phyloP scores from a whole-genome alignment of 2,888 invertebrate species.

The Tribolium freemani region DNA sequence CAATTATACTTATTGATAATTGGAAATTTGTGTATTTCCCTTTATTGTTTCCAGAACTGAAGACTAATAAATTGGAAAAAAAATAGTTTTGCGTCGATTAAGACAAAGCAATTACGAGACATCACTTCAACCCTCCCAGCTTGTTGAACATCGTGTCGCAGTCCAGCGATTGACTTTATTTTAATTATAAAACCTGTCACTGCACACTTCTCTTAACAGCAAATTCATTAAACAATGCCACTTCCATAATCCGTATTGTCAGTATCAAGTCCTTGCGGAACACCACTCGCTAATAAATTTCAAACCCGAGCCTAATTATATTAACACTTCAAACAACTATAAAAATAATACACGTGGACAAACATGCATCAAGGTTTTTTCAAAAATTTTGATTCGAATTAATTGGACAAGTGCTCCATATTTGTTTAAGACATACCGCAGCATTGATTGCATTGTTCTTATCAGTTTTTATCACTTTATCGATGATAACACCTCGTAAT shows the following conservation, averaged over 20 bases:
- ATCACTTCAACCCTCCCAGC: background rate
- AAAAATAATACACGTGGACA: slow-evolving; percentile 1
- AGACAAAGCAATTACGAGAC: too few relatives aligned
- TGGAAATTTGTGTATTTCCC: too few relatives aligned
- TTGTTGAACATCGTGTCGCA: background rate
- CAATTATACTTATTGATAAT: too few relatives aligned
- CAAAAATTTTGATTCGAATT: too few relatives aligned
- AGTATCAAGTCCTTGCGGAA: background rate
- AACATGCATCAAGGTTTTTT: background rate
- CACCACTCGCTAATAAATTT: slow-evolving; percentile 4
- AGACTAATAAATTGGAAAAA: too few relatives aligned
- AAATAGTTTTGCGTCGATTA: too few relatives aligned
- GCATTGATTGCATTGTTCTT: slow-evolving; percentile 1
- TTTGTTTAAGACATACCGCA: background rate
- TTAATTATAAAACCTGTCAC: background rate
- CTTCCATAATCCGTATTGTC: background rate
- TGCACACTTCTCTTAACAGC: background rate
- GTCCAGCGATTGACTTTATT: background rate
- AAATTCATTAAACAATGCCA: background rate
- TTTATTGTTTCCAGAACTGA: too few relatives aligned
- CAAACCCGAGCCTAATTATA: slow-evolving; percentile 4
- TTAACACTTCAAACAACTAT: slow-evolving; percentile 11
- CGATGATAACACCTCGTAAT: slow-evolving; percentile 5
- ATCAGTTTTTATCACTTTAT: slow-evolving; percentile 13
- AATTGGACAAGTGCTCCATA: background rate